phyloP scores from a whole-genome alignment of 2,888 invertebrate genomes.

The Stenolophus ochropezus region DNA sequence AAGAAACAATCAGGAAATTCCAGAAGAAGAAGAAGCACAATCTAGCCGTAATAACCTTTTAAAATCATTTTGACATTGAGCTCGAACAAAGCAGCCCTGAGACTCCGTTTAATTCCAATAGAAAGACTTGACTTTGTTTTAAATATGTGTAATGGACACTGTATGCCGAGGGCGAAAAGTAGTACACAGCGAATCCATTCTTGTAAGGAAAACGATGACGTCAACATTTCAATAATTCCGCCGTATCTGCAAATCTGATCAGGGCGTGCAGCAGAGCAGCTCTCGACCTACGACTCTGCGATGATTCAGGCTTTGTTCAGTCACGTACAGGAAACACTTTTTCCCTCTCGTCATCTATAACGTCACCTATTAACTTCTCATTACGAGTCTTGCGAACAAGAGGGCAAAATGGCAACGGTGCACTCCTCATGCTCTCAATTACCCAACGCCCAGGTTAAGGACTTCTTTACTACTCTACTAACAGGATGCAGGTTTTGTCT shows the following conservation, averaged over 20 bases:
- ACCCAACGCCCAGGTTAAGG: not conserved
- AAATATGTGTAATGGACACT: too few species aligned
- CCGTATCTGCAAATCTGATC: slow-evolving; percentile 48
- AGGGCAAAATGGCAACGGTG: slow-evolving; percentile 16
- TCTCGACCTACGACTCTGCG: not conserved
- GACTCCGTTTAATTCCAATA: too few species aligned
- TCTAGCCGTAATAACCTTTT: too few species aligned
- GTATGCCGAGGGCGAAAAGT: not conserved
- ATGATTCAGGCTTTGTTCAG: slow-evolving; percentile 36
- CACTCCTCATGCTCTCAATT: slow-evolving; percentile 7
- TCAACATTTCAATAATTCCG: slow-evolving; percentile 49
- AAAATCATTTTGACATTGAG: too few species aligned
- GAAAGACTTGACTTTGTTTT: too few species aligned
- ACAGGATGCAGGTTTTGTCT: not conserved
- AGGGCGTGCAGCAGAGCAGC: not conserved
- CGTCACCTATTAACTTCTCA: slow-evolving; percentile 50
- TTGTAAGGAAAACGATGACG: not conserved
- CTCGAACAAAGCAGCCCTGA: too few species aligned
- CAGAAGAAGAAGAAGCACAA: too few species aligned
- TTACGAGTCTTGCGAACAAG: slow-evolving; percentile 18
- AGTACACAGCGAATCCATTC: slow-evolving; percentile 28
- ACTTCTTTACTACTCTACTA: not conserved
- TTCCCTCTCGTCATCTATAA: slow-evolving; percentile 45
- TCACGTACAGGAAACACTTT: slow-evolving; percentile 50
- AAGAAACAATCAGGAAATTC: too few species aligned